A percentile compares a stretch with the other conserved stretches of the same genome.
These are phyloP conservation scores for Ceratina japonica DNA, from an alignment of 1,140 invertebrate species.

Conservation along the genomic window DNA sequence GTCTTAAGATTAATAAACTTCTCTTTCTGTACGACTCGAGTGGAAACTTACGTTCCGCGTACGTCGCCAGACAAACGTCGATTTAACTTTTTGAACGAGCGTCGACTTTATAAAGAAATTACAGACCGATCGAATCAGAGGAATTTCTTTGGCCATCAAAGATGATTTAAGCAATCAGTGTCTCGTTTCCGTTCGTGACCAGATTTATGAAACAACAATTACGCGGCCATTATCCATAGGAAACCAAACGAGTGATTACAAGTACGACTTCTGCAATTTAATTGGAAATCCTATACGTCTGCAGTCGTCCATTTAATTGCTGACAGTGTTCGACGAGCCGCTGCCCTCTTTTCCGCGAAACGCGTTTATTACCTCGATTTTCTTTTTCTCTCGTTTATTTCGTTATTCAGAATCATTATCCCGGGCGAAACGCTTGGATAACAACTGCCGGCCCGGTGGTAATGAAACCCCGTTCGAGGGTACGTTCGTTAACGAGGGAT, in stretches of 20 bases:
- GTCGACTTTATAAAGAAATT: too few species aligned
- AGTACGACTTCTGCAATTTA: slow-evolving; percentile 3
- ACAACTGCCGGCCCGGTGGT: not conserved
- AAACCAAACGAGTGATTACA: slow-evolving; percentile 1
- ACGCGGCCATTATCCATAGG: not conserved
- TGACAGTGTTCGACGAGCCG: slow-evolving; percentile 1
- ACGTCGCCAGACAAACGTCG: too few species aligned
- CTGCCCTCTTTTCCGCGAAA: not conserved
- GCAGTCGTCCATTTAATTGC: slow-evolving; percentile 7
- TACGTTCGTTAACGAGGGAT: not conserved
- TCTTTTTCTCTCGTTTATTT: slow-evolving; percentile 26
- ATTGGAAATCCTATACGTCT: slow-evolving; percentile 9
- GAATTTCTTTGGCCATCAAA: too few species aligned
- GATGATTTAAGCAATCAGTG: too few species aligned
- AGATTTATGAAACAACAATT: too few species aligned
- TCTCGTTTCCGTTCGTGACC: too few species aligned
- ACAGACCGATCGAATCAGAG: too few species aligned
- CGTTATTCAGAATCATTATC: slow-evolving; percentile 18
- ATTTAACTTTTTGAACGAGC: too few species aligned
- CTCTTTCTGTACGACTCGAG: too few species aligned
- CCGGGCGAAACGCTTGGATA: not conserved
- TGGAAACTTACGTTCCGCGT: too few species aligned
- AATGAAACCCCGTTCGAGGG: not conserved
- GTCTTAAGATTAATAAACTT: too few species aligned
- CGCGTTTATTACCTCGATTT: slow-evolving; percentile 30